Evolutionary conservation across 1,140 invertebrate genomes (phyloP).

Genomic region (Dreissena rostriformis): DNA sequence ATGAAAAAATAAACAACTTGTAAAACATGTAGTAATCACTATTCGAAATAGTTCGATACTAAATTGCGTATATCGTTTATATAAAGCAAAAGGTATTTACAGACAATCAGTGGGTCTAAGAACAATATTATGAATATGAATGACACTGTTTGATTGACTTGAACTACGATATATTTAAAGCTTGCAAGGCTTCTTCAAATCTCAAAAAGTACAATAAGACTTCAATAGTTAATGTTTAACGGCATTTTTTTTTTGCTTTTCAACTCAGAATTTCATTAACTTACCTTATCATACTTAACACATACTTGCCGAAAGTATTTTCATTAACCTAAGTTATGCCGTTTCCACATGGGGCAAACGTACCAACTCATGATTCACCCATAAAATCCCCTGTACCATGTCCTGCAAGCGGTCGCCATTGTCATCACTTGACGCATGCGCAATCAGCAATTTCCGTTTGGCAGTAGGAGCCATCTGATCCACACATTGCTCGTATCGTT

Average conservation of each 20-base stretch:
- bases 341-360: too few species aligned
- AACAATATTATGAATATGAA: background rate
- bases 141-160: background rate
- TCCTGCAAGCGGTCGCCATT: slow-evolving; percentile 33
- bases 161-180: background rate
- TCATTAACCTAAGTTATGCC: background rate
- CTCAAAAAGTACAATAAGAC: background rate
- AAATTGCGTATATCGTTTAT: too few species aligned
- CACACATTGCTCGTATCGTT: slow-evolving; percentile 28
- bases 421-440: slow-evolving; percentile 4
- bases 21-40: too few species aligned
- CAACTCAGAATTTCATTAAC: background rate
- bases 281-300: too few species aligned
- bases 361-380: slow-evolving; percentile 52
- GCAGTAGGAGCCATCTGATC: slow-evolving; percentile 21
- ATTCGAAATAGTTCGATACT: too few species aligned
- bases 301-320: too few species aligned
- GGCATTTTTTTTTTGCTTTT: background rate
- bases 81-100: too few species aligned
- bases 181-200: background rate
- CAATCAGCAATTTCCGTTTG: slow-evolving; percentile 27
- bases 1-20: too few species aligned
- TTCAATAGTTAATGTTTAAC: background rate
- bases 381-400: slow-evolving; percentile 47
- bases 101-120: too few species aligned